Base-by-base conservation (phyloP, 2,888 invertebrate species). In the Lasioglossum marginatum region DNA sequence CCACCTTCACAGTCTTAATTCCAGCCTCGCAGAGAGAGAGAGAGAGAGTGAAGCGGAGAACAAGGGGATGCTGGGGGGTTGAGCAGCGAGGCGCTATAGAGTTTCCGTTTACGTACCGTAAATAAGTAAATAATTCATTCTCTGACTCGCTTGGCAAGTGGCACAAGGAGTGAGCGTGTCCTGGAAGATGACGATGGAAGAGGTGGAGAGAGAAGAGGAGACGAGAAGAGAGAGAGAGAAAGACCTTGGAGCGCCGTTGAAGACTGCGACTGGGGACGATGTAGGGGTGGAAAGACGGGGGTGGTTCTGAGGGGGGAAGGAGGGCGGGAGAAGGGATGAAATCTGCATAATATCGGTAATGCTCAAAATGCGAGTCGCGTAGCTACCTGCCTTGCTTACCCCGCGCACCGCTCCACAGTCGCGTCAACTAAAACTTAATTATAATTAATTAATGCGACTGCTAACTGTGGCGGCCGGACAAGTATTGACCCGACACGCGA, bases 361-460 rank as follows among this genome's bases (percentile, higher is more conserved):
- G 93, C 92, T 94, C 92, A 93, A 92, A 94, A 94, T 94, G 93
- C 94, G 92, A 93, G 94, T 94, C 94, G 93, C 94, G 94, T 94
- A 94, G 92, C 90, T 92, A 88, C 91, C 92, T 91, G 86, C 89
- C 91, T 92, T 91, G 91, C 91, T 93, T 95, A 95, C 96, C 96
- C 95, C 96, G 95, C 96, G 95, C 95, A 95, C 95, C 95, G 94
- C 94, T 94, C 95, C 91, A 91, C 93, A 92, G 93, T 93, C 96
- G 96, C 96, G 96, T 96, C 96, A 97, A 97, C 97, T 97, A 97
- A 97, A 97, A 97, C 97, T 97, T 97, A 97, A 97, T 97, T 97
- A 97, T 97, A 97, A 97, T 97, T 97, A 97, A 97, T 97, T 97
- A 97, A 97, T 97, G 97, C 97, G 96, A 96, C 97, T 97, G 96